Base-by-base conservation (phyloP, 2,797 vertebrate genomes). In the Periparus ater region DNA sequence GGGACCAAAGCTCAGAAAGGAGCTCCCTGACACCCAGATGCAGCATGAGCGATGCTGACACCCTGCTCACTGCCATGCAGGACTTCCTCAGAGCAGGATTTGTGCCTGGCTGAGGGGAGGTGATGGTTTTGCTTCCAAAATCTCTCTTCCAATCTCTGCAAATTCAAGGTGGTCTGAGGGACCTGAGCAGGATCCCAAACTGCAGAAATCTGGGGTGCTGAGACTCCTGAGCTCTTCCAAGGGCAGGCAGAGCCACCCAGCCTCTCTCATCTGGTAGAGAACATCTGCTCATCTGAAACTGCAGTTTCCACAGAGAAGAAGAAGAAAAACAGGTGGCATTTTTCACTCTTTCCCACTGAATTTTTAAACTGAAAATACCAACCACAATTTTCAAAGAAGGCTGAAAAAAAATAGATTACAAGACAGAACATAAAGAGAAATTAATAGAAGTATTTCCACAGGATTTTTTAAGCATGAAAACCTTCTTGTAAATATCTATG, bases 141-240 rank as follows among this genome's bases (percentile, higher is more conserved):
- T 40, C 38, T 40, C 0, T 18, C 54, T 23, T n/a, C 23, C 23
- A 30, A 17, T 32, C 23, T 71, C 53, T 44, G 17, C 61, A 62
- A 4, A 51, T n/a, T 40, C 10, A 8, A 72, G 30, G 22, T 0
- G 0, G 0, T 7, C 40, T 36, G 55, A 42, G 8, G 18, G 50
- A 47, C 16, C 27, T 27, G 44, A 77, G 51, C 40, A 70, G 65
- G 42, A 62, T 62, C 38, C 47, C 18, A 21, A 47, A 44, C 0
- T 1, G 50, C 26, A 26, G 36, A 5, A 1, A 8, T 36, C 25
- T n/a, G 45, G 13, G 25, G 3, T 22, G 25, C 21, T 40, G 38
- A 50, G 34, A 21, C 27, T 70, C 32, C 4, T 25, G 19, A 48
- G 40, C 20, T 60, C 15, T 53, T 44, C 21, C 68, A 36, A 3